These are phyloP conservation scores for Epizoanthus stellaris DNA, from an alignment of 92 coral and sea anemone species.

Conservation along the genomic window DNA sequence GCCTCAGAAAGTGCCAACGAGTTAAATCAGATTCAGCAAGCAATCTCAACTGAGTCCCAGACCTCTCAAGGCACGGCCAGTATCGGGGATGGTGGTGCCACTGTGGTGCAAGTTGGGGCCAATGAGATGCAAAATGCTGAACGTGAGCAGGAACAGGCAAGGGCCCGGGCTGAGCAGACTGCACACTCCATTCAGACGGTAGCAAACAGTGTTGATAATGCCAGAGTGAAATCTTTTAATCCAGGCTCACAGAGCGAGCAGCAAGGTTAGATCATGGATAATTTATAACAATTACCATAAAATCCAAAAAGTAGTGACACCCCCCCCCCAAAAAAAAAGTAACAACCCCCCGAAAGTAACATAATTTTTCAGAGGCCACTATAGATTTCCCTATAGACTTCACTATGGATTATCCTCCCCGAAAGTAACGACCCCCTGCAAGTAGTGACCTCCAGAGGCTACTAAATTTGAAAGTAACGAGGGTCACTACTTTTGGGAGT, in stretches of 20 bases:
- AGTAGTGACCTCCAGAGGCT: too few relatives aligned
- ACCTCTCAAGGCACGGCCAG: conserved; percentile 92
- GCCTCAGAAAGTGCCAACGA: conserved; percentile 99
- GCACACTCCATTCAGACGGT: conserved; percentile 33
- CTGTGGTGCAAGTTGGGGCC: conserved; percentile 73
- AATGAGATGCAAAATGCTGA: conserved; percentile 22
- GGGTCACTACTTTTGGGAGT: too few relatives aligned
- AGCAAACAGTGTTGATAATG: conserved; percentile 47
- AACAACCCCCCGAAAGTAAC: too few relatives aligned
- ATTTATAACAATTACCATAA: too few relatives aligned
- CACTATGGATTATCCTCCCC: too few relatives aligned
- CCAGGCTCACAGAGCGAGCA: conserved; percentile 12
- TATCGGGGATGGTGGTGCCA: conserved; percentile 86
- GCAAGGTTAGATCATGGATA: conserved; percentile 8
- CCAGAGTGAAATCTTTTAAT: conserved; percentile 46
- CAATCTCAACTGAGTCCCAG: conserved; percentile 97
- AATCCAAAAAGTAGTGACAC: too few relatives aligned
- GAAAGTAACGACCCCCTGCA: too few relatives aligned
- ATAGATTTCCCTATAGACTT: too few relatives aligned
- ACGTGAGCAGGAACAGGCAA: conserved; percentile 32
- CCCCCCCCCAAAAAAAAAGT: too few relatives aligned
- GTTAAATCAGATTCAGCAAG: conserved; percentile 94
- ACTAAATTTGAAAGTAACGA: too few relatives aligned
- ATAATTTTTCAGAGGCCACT: too few relatives aligned
- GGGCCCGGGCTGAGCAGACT: conserved; percentile 48